phyloP scores from a whole-genome alignment of 2,888 invertebrate species.

The Torymus tubicola region DNA sequence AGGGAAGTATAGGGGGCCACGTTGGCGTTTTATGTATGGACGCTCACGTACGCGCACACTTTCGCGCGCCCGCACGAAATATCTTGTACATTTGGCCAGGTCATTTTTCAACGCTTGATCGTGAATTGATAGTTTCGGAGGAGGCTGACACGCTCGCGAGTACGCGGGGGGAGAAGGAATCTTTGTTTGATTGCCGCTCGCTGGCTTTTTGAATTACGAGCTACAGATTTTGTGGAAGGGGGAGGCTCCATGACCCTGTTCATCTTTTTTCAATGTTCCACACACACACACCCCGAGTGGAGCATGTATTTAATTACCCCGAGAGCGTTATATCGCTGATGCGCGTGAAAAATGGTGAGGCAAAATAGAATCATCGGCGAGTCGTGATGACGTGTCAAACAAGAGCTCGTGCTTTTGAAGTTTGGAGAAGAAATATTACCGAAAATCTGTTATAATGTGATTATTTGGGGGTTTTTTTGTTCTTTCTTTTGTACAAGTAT shows the following conservation, averaged over 20 bases:
- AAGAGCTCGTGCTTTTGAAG: not conserved
- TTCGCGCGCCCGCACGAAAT: conserved; percentile 33
- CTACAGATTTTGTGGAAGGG: conserved; percentile 21
- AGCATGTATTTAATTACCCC: too few relatives aligned
- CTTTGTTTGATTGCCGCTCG: conserved; percentile 41
- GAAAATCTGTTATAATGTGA: too few relatives aligned
- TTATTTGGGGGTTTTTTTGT: too few relatives aligned
- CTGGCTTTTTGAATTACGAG: conserved; percentile 6
- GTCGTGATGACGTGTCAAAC: too few relatives aligned
- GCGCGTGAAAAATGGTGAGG: not conserved
- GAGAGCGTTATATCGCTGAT: not conserved
- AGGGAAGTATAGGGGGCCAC: too few relatives aligned
- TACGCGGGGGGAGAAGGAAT: not conserved
- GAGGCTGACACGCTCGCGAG: too few relatives aligned
- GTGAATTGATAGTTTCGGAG: conserved; percentile 47
- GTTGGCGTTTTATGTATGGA: too few relatives aligned
- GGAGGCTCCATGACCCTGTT: too few relatives aligned
- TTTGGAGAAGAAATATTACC: not conserved
- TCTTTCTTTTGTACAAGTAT: too few relatives aligned
- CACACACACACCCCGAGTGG: too few relatives aligned
- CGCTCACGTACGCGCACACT: not conserved
- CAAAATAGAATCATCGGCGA: not conserved
- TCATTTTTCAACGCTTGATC: conserved; percentile 55
- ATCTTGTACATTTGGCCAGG: conserved; percentile 42
- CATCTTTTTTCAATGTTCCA: too few relatives aligned